These are phyloP conservation scores for Lasioglossum leucozonium DNA, from an alignment of 2,888 invertebrate species.

Conservation along the genomic window DNA sequence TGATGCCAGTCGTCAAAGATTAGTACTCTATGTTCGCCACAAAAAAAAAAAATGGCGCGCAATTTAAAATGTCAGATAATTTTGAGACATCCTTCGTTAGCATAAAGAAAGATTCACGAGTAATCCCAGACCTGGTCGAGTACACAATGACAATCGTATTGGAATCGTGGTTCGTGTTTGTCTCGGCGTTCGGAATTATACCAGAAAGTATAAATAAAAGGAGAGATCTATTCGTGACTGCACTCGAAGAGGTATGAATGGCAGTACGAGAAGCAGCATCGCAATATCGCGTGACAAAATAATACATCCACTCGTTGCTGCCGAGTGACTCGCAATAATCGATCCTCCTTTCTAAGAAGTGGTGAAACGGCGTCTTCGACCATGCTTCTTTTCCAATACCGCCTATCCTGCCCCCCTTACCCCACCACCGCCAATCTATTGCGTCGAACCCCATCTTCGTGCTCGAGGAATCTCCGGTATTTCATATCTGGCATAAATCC, in stretches of 20 bases:
- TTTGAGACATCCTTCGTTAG: too few relatives aligned
- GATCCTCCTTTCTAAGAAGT: slow-evolving; percentile 59
- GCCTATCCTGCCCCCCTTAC: too few relatives aligned
- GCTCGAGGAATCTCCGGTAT: slow-evolving; percentile 72
- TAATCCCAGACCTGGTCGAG: neutral
- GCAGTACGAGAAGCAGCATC: slow-evolving; percentile 19
- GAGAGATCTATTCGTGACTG: neutral
- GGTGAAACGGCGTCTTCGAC: slow-evolving; percentile 55
- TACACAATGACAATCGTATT: neutral
- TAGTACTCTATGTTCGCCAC: too few relatives aligned
- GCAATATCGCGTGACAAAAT: slow-evolving; percentile 52
- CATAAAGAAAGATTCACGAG: neutral
- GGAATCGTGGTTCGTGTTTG: neutral
- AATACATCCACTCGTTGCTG: slow-evolving; percentile 57
- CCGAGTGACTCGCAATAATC: slow-evolving; percentile 66
- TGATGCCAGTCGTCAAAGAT: too few relatives aligned
- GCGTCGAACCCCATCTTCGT: slow-evolving; percentile 36
- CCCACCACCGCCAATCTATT: slow-evolving; percentile 37
- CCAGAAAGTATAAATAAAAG: neutral
- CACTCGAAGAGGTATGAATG: slow-evolving; percentile 3
- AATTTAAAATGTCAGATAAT: too few relatives aligned
- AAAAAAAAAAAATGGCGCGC: too few relatives aligned
- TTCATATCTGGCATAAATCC: slow-evolving; percentile 83
- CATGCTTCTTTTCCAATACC: slow-evolving; percentile 48
- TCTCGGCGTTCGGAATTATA: neutral